Conservation (phyloP, 2,888 invertebrate species). For the Trichopria drosophilae region DNA sequence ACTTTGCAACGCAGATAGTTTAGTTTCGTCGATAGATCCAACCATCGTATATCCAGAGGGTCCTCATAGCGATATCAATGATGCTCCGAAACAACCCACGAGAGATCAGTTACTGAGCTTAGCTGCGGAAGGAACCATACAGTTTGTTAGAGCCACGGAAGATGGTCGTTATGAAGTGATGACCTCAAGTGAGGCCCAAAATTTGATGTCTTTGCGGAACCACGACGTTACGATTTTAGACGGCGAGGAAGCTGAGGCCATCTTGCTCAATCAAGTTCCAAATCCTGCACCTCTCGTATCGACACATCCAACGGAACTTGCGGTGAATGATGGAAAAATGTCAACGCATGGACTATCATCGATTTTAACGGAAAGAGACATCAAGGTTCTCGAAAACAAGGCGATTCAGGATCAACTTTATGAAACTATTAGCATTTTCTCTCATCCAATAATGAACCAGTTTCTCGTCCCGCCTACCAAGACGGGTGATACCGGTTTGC, state of each 20-base stretch:
- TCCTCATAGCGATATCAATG: too few species aligned
- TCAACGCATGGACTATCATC: not conserved
- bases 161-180: conserved; percentile 58
- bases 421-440: too few species aligned
- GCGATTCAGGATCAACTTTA: conserved; percentile 31
- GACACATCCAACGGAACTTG: conserved; percentile 3
- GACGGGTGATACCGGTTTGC: too few species aligned
- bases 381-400: conserved; percentile 21
- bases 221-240: conserved; percentile 55
- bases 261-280: conserved; percentile 42
- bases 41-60: too few species aligned
- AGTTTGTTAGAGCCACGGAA: conserved; percentile 57
- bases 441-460: too few species aligned
- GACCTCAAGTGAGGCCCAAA: conserved; percentile 56
- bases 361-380: conserved; percentile 7
- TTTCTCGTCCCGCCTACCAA: too few species aligned
- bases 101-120: conserved; percentile 55
- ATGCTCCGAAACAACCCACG: conserved; percentile 34
- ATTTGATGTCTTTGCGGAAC: conserved; percentile 56
- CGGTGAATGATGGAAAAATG: conserved; percentile 9
- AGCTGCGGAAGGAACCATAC: conserved; percentile 56
- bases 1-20: conserved; percentile 35
- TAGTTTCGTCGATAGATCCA: conserved; percentile 41
- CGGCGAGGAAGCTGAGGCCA: conserved; percentile 50
- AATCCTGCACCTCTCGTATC: conserved; percentile 14